Conservation (phyloP, 2,113 vertebrate species). For the Sphyrna mokarran region DNA sequence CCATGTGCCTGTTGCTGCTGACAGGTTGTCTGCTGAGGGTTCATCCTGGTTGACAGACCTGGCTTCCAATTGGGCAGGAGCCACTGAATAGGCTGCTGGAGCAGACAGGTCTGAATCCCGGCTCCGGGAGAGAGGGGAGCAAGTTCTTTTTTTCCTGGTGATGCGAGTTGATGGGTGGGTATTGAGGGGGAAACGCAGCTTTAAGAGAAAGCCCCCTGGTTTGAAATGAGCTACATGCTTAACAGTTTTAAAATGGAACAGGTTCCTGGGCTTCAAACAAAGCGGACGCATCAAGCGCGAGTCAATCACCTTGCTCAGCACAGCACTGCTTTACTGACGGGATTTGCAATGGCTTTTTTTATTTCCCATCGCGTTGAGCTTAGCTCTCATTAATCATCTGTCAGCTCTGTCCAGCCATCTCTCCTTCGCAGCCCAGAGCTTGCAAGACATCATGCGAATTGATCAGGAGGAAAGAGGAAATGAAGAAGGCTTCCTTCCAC, state of each 20-base stretch:
- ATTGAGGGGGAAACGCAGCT: background rate
- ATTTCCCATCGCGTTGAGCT: background rate
- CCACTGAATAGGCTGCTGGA: too few species aligned
- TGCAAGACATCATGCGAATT: background rate
- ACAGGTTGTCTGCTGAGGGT: too few species aligned
- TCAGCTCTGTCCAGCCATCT: background rate
- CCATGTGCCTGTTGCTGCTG: too few species aligned
- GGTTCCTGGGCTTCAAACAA: background rate
- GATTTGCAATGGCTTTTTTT: background rate
- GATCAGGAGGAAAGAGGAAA: background rate
- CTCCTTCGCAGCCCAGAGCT: background rate
- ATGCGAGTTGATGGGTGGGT: background rate
- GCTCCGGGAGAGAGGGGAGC: too few species aligned
- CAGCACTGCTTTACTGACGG: background rate
- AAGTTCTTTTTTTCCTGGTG: background rate
- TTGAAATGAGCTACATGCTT: too few species aligned
- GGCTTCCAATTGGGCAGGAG: too few species aligned
- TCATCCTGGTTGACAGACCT: too few species aligned
- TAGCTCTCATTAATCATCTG: slow-evolving; percentile 15
- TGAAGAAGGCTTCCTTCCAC: background rate
- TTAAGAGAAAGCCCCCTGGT: background rate
- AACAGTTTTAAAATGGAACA: background rate
- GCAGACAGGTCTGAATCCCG: too few species aligned
- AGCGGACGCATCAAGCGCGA: background rate
- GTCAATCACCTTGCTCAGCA: background rate